These are phyloP conservation scores for Listronotus bonariensis DNA, from an alignment of 1,140 invertebrate species.

Conservation along the genomic window DNA sequence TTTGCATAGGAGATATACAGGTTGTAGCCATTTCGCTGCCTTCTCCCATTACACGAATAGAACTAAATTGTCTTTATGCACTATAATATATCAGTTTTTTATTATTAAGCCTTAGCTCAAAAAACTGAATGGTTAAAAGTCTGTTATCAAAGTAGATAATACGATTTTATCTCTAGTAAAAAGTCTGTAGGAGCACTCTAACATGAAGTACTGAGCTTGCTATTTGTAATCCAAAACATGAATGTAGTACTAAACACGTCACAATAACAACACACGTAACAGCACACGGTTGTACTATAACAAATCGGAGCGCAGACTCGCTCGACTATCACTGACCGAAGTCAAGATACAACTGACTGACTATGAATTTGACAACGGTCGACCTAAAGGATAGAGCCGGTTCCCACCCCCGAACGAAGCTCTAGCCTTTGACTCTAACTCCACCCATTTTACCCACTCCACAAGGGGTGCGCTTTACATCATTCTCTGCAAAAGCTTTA, in stretches of 20 bases:
- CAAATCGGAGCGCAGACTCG: neutral
- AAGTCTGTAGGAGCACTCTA: neutral
- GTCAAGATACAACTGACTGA: slow-evolving; percentile 9
- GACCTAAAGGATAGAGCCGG: neutral
- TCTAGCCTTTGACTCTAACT: slow-evolving; percentile 6
- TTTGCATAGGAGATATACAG: too few species aligned
- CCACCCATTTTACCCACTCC: slow-evolving; percentile 9
- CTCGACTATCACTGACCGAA: neutral
- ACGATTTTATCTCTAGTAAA: too few species aligned
- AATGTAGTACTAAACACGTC: slow-evolving; percentile 1
- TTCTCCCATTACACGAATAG: too few species aligned
- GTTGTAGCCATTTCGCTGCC: too few species aligned
- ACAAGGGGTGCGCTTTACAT: slow-evolving; percentile 4
- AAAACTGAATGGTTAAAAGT: too few species aligned
- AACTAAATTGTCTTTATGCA: too few species aligned
- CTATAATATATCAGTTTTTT: too few species aligned
- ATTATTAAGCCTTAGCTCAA: too few species aligned
- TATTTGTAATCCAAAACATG: neutral
- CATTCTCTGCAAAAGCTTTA: neutral
- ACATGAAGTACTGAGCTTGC: neutral
- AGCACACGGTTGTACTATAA: neutral
- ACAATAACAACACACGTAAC: slow-evolving; percentile 5
- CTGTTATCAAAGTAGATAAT: too few species aligned
- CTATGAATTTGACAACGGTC: neutral
- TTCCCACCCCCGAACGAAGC: slow-evolving; percentile 4